phyloP scores from a whole-genome alignment of 2,113 vertebrate genomes.

The Chinchilla lanigera region DNA sequence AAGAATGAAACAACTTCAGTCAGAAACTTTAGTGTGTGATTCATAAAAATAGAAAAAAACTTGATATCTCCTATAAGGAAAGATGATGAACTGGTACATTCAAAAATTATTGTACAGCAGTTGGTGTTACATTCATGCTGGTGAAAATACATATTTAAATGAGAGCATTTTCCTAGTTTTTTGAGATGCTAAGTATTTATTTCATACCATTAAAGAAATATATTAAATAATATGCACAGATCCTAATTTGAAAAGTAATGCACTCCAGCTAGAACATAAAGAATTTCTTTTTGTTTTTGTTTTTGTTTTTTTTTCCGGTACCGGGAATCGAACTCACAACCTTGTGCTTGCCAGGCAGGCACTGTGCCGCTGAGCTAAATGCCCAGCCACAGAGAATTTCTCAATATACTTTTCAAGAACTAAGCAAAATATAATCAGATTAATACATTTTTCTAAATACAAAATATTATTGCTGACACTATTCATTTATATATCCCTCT shows the following conservation, averaged over 20 bases:
- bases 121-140: background rate
- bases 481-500: slow-evolving; percentile 49
- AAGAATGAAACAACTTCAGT: background rate
- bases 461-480: slow-evolving; percentile 33
- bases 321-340: too few relatives aligned
- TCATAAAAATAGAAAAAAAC: background rate
- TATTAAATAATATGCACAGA: background rate
- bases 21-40: background rate
- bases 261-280: too few relatives aligned
- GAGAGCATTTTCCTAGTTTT: background rate
- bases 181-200: background rate
- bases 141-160: background rate
- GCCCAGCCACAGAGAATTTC: background rate
- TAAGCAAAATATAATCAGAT: background rate
- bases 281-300: too few relatives aligned
- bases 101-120: background rate
- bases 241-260: background rate
- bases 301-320: too few relatives aligned
- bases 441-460: background rate
- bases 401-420: background rate
- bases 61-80: background rate
- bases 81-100: background rate
- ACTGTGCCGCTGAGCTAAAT: too few relatives aligned
- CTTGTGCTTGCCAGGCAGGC: too few relatives aligned
- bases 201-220: background rate